Evolutionary conservation across 2,797 vertebrate species (phyloP).

Genomic region (Epinephelus awoara): DNA sequence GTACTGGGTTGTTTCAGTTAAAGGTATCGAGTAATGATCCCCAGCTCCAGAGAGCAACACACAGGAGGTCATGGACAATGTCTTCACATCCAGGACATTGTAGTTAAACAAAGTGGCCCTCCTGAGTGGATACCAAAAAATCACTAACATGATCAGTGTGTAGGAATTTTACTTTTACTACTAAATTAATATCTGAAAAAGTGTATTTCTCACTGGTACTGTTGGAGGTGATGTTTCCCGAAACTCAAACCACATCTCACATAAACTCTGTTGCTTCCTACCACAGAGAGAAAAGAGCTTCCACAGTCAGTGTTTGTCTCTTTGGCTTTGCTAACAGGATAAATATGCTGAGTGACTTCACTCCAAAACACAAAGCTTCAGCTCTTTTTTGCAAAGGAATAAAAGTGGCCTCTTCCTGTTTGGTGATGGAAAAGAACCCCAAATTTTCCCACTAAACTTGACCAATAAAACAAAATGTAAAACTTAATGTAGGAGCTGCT

Average conservation of each 20-base stretch:
- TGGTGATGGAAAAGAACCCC: slow-evolving; percentile 17
- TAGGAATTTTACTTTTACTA: neutral
- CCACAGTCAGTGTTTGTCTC: neutral
- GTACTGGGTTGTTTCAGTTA: no score
- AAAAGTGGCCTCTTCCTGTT: slow-evolving; percentile 10
- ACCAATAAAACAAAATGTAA: neutral
- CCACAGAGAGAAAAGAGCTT: slow-evolving; percentile 23
- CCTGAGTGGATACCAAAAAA: slow-evolving; percentile 12
- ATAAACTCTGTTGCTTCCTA: slow-evolving; percentile 31
- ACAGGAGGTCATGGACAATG: neutral
- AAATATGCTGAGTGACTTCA: slow-evolving; percentile 13
- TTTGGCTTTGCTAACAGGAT: slow-evolving; percentile 11
- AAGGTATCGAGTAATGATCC: no score
- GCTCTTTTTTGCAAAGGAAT: neutral
- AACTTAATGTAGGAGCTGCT: neutral
- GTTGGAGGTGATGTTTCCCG: slow-evolving; percentile 12
- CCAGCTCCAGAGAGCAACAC: neutral
- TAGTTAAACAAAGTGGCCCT: slow-evolving; percentile 37
- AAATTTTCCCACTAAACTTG: neutral
- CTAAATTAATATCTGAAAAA: neutral
- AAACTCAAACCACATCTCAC: slow-evolving; percentile 28
- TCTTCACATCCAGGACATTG: slow-evolving; percentile 14
- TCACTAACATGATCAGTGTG: slow-evolving; percentile 7
- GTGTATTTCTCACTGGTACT: neutral
- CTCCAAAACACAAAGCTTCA: slow-evolving; percentile 7